A percentile compares a stretch with the other conserved stretches of the same genome.
Conservation (phyloP, 2,888 invertebrate genomes). For the Drosophila neutralis region DNA sequence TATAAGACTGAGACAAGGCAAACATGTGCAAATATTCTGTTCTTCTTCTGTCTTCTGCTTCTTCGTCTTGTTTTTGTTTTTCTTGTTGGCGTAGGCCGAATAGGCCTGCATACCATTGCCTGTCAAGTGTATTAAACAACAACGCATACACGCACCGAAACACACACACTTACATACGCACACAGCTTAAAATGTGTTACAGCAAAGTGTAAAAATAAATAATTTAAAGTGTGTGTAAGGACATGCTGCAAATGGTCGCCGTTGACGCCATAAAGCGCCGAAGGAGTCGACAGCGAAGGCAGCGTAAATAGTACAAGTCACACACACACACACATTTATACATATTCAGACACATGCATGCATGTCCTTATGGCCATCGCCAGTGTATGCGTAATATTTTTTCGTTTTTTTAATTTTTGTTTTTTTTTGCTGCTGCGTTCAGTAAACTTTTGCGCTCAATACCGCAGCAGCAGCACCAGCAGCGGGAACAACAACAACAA, state of each 20-base stretch:
- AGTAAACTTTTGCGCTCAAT: conserved; percentile 79
- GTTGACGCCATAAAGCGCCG: conserved; percentile 69
- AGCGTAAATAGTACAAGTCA: conserved; percentile 63
- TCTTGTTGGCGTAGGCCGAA: conserved; percentile 49
- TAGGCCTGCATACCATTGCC: conserved; percentile 43
- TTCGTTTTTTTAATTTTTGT: conserved; percentile 29
- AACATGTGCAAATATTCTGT: conserved; percentile 62
- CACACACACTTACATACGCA: conserved; percentile 31
- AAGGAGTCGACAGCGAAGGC: conserved; percentile 60
- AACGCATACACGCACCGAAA: conserved; percentile 26
- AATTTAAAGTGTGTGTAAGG: conserved; percentile 81
- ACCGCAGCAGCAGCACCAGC: conserved; percentile 55
- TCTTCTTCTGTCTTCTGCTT: conserved; percentile 29
- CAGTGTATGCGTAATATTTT: conserved; percentile 60
- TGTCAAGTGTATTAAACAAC: conserved; percentile 67
- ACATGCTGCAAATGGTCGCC: conserved; percentile 73
- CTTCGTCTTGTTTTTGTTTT: conserved; percentile 2
- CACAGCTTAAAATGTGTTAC: conserved; percentile 75
- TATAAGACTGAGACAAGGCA: conserved; percentile 20
- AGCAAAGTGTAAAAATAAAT: conserved; percentile 82
- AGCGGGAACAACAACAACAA: conserved; percentile 26
- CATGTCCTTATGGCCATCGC: conserved; percentile 44
- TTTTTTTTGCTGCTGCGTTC: conserved; percentile 41
- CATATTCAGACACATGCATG: conserved; percentile 11
- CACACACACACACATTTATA: conserved; percentile 24